Evolutionary conservation across 2,888 invertebrate species (phyloP).

Genomic region (Dyspetes luteomarginatus): DNA sequence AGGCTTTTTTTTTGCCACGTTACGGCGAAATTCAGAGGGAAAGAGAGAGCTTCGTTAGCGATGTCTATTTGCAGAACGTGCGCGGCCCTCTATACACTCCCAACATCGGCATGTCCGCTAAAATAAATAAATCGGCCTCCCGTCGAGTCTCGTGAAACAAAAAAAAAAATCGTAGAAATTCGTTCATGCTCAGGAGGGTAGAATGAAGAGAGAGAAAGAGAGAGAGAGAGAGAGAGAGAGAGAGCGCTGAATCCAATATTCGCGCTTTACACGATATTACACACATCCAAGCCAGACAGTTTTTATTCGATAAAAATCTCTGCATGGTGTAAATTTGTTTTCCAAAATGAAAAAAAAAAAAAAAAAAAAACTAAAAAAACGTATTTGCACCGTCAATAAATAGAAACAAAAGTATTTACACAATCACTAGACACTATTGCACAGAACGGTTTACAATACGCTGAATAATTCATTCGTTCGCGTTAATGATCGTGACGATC

Average conservation of each 20-base stretch:
- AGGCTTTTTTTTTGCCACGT: neutral
- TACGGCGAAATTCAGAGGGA: slow-evolving; percentile 45
- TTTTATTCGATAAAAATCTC: slow-evolving; percentile 52
- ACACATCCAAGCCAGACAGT: slow-evolving; percentile 3
- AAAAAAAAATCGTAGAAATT: slow-evolving; percentile 41
- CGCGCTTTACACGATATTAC: slow-evolving; percentile 30
- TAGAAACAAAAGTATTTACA: slow-evolving; percentile 21
- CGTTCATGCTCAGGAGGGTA: slow-evolving; percentile 81
- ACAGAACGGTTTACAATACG: slow-evolving; percentile 9
- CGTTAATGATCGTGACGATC: slow-evolving; percentile 42
- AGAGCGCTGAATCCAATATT: slow-evolving; percentile 49
- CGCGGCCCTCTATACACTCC: slow-evolving; percentile 33
- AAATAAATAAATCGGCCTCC: slow-evolving; percentile 79
- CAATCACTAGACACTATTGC: neutral
- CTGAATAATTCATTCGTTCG: slow-evolving; percentile 51
- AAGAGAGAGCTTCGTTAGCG: slow-evolving; percentile 75
- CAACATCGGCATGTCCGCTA: slow-evolving; percentile 63
- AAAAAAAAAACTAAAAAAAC: neutral
- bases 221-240: slow-evolving; percentile 82
- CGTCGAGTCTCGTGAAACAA: slow-evolving; percentile 62
- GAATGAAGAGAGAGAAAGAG: slow-evolving; percentile 83
- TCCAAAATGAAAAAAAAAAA: slow-evolving; percentile 17
- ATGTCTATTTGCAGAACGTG: slow-evolving; percentile 80
- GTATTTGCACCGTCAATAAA: slow-evolving; percentile 42
- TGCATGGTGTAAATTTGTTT: slow-evolving; percentile 41